Base-by-base conservation (phyloP, 1,140 invertebrate species). In the Tetramorium alpestre region DNA sequence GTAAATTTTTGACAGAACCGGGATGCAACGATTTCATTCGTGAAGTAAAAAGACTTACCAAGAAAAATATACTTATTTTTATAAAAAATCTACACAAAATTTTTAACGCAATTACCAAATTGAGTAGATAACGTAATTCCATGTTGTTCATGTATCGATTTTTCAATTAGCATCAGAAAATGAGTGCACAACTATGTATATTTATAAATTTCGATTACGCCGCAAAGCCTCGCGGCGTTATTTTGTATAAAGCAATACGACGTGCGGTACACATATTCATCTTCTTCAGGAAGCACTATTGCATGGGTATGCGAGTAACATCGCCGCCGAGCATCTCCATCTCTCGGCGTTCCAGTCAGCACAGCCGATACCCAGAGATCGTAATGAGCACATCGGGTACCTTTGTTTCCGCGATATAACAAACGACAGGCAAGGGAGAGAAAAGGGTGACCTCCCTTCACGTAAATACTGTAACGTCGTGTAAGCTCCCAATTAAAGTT, bases 401-500 rank as follows among this genome's bases (percentile, higher is more conserved):
- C 56, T 87, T 87, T 87, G 86, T 87, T 78, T 58, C 80, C 81
- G 33, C 56, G 69, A 75, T 13, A 49, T 84, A 78, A 85, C 80
- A 65, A 60, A 77, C 49, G 51, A 33, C 51, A 58, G 28, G n/a
- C 6, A 44, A 54, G 56, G 28, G 22, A 60, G 72, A 60, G 25
- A 28, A 60, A 22, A 76, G 33, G 62, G 58, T 44, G 47, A 49
- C 22, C 54, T 87, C 70, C 76, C 86, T 47, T 86, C 89, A 85
- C 89, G 86, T 82, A 90, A 90, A 90, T 90, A 82, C 49, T 62
- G 88, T 77, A 82, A 78, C 88, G 89, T 90, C 82, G 89, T 88
- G 89, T 75, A 91, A 88, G 72, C 86, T 91, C 77, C 90, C 90
- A 91, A 91, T 91, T 91, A 91, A 91, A 91, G 90, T 89, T 91